phyloP scores from a whole-genome alignment of 2,888 invertebrate genomes.

The Bellardia pandia region DNA sequence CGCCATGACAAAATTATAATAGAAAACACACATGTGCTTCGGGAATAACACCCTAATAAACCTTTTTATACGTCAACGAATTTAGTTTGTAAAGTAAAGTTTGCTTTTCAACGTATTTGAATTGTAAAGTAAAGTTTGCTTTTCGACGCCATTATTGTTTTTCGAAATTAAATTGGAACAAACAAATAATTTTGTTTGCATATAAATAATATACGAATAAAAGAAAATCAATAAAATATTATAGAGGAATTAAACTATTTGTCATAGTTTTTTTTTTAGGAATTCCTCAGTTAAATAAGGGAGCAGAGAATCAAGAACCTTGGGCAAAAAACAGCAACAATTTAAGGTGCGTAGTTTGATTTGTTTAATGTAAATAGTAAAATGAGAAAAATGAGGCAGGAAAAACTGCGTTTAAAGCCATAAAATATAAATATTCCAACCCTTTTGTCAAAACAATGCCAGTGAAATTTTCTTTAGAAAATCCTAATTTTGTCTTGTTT shows the following conservation, averaged over 20 bases:
- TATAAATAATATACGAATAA: not conserved
- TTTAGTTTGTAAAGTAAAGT: constrained; percentile 20
- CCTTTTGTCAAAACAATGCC: constrained; percentile 62
- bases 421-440: constrained; percentile 65
- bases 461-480: constrained; percentile 30
- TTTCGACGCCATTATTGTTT: constrained; percentile 53
- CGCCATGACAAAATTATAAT: constrained; percentile 25
- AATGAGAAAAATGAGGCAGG: constrained; percentile 31
- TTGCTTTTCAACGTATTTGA: not conserved
- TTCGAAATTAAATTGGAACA: constrained; percentile 19
- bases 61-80: not conserved
- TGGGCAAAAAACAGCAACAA: not conserved
- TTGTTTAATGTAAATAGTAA: not conserved
- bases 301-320: not conserved
- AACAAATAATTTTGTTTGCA: constrained; percentile 40
- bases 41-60: constrained; percentile 28
- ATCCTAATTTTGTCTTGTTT: not conserved
- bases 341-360: constrained; percentile 52
- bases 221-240: constrained; percentile 33
- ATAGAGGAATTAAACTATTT: not conserved
- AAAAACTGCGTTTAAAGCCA: constrained; percentile 37
- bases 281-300: not conserved
- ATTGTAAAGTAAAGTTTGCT: constrained; percentile 26
- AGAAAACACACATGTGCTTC: not conserved
- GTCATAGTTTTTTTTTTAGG: not conserved